phyloP scores from a whole-genome alignment of 2,888 invertebrate genomes.

The Lasioglossum leucozonium region DNA sequence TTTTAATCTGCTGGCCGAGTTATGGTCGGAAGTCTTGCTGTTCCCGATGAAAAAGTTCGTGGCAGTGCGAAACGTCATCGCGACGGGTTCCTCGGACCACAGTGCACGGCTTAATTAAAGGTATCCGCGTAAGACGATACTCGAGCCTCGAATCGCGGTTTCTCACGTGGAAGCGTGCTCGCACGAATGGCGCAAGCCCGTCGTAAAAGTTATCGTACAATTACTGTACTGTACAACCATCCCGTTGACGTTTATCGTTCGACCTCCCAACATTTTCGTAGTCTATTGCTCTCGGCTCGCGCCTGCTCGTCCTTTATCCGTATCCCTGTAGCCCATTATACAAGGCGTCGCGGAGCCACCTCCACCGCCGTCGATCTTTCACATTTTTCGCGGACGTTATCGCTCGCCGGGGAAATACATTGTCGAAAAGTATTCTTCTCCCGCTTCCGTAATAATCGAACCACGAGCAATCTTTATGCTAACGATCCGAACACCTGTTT shows the following conservation, averaged over 20 bases:
- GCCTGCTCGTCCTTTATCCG: slow-evolving; percentile 43
- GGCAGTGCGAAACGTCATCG: slow-evolving; percentile 23
- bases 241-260: slow-evolving; percentile 66
- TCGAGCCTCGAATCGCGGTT: slow-evolving; percentile 42
- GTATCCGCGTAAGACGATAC: slow-evolving; percentile 66
- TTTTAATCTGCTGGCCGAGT: background rate
- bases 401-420: slow-evolving; percentile 11
- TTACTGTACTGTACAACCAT: slow-evolving; percentile 65
- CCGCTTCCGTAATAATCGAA: background rate
- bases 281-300: slow-evolving; percentile 49
- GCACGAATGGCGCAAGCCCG: slow-evolving; percentile 52
- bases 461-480: background rate
- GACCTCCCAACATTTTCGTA: slow-evolving; percentile 66
- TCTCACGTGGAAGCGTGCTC: slow-evolving; percentile 59
- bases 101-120: slow-evolving; percentile 66
- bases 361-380: slow-evolving; percentile 23
- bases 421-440: background rate
- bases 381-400: slow-evolving; percentile 1
- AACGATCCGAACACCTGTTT: background rate
- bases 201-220: slow-evolving; percentile 69
- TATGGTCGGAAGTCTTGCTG: background rate
- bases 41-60: slow-evolving; percentile 18
- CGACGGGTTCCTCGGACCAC: slow-evolving; percentile 25
- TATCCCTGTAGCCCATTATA: slow-evolving; percentile 17
- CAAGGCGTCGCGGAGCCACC: slow-evolving; percentile 20